Evolutionary conservation across 2,888 invertebrate genomes (phyloP).

Genomic region (Thysanoteuthis rhombus): DNA sequence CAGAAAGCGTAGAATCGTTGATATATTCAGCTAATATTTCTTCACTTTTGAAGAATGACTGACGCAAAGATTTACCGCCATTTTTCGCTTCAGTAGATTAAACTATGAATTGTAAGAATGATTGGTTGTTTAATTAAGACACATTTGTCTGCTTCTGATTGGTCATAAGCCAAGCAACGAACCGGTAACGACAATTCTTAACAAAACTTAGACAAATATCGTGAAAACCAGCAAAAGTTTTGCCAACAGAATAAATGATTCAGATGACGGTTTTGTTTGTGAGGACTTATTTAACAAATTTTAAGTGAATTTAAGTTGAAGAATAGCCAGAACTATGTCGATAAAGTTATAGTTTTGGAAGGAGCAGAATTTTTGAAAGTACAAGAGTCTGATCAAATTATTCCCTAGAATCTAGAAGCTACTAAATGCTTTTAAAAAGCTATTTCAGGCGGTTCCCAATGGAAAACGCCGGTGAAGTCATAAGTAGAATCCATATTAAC

Average conservation of each 20-base stretch:
- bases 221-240: not conserved
- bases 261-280: no score
- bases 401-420: no score
- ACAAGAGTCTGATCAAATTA: no score
- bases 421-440: no score
- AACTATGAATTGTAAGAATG: not conserved
- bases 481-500: no score
- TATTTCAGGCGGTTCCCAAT: no score
- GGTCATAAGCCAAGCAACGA: not conserved
- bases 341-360: no score
- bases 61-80: not conserved
- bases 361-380: no score
- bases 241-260: not conserved
- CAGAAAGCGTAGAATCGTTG: not conserved
- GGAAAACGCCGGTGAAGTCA: no score
- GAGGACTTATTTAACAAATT: no score
- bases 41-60: not conserved
- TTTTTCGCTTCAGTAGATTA: not conserved
- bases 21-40: not conserved
- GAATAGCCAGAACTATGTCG: no score
- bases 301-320: no score
- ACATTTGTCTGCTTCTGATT: not conserved
- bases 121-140: slow-evolving; percentile 12
- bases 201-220: not conserved
- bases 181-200: not conserved